phyloP scores from a whole-genome alignment of 2,113 vertebrate species.

The Platycercus adscitus region DNA sequence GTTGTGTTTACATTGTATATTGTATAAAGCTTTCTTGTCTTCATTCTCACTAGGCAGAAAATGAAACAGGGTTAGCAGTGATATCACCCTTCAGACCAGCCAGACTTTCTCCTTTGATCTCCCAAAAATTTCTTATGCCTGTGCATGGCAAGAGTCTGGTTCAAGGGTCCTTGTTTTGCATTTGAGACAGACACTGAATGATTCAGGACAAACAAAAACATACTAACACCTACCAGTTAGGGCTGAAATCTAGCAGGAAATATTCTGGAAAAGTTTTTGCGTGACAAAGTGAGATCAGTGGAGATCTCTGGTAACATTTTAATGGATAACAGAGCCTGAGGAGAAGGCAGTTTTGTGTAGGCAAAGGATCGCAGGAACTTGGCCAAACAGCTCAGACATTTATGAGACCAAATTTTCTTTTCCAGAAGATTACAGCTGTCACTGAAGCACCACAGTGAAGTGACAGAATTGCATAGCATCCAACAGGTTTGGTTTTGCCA shows the following conservation, averaged over 20 bases:
- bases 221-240: not conserved
- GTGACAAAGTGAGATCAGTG: slow-evolving; percentile 3
- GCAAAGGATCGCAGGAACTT: not conserved
- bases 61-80: not conserved
- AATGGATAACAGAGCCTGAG: not conserved
- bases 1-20: not conserved
- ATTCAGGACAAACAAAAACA: not conserved
- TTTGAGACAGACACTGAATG: not conserved
- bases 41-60: not conserved
- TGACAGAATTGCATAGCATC: slow-evolving; percentile 32
- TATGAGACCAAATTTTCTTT: not conserved
- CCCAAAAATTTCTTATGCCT: not conserved
- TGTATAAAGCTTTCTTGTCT: slow-evolving; percentile 33
- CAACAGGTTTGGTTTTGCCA: slow-evolving; percentile 7
- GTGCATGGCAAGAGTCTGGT: not conserved
- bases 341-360: not conserved
- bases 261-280: not conserved
- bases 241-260: not conserved
- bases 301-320: slow-evolving; percentile 6
- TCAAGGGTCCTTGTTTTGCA: not conserved
- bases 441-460: slow-evolving; percentile 7
- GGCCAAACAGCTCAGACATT: slow-evolving; percentile 1
- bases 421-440: not conserved
- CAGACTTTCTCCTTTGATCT: slow-evolving; percentile 21
- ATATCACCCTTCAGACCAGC: slow-evolving; percentile 3